phyloP scores from a whole-genome alignment of 1,140 invertebrate species.

The Wiebesia pumilae region DNA sequence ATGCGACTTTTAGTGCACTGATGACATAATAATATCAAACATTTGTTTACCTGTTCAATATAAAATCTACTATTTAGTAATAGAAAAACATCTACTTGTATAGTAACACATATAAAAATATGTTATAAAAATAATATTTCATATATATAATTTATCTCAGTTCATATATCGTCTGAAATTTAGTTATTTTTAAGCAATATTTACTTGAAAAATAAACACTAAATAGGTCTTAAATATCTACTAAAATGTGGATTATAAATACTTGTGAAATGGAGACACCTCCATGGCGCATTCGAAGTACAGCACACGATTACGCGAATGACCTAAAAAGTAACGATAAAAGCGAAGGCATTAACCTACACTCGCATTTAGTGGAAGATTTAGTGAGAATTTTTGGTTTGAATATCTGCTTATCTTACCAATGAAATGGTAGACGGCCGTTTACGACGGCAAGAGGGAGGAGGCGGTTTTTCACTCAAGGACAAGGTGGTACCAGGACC shows the following conservation, averaged over 20 bases:
- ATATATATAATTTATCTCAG: too few species aligned
- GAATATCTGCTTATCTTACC: slow-evolving; percentile 47
- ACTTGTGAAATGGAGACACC: not conserved
- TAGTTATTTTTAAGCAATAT: not conserved
- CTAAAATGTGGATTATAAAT: not conserved
- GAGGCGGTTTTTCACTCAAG: slow-evolving; percentile 63
- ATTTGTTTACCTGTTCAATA: too few species aligned
- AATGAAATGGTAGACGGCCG: not conserved
- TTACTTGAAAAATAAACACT: not conserved
- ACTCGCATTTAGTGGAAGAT: not conserved
- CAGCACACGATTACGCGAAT: not conserved
- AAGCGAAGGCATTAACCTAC: not conserved
- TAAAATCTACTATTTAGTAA: too few species aligned
- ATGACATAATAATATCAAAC: too few species aligned
- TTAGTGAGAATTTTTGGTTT: slow-evolving; percentile 42
- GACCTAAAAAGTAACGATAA: slow-evolving; percentile 25
- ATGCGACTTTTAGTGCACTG: too few species aligned
- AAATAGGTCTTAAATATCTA: not conserved
- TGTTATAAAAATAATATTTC: too few species aligned
- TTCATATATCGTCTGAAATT: not conserved
- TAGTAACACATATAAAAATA: too few species aligned
- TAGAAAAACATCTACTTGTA: too few species aligned
- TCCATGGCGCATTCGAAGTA: not conserved
- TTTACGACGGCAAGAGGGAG: not conserved
- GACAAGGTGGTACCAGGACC: slow-evolving; percentile 62